Base-by-base conservation (phyloP, 1,140 invertebrate genomes). In the Drosophila murphyi region DNA sequence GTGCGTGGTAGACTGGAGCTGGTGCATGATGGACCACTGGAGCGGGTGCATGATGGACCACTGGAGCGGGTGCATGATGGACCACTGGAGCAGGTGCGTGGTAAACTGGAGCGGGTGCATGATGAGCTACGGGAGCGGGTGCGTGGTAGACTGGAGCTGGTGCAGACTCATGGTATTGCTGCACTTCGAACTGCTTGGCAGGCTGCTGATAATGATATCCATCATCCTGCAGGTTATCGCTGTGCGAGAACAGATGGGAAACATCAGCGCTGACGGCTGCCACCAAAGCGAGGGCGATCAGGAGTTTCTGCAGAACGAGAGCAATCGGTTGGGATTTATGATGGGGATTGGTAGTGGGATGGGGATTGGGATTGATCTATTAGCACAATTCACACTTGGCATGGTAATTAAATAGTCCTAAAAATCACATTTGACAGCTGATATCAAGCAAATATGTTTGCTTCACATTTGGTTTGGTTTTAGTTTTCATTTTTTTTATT, bases 221-320 rank as follows among this genome's bases (percentile, higher is more conserved):
- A 89, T 92, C 90, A 12, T 86, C 90, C 35, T 92, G 87, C 50
- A 91, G 76, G 47, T 91, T 90, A 65, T 91, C 77, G 76, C 90
- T 91, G 72, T 73, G n/a, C 45, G 80, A 82, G 60, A 92, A 92
- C 69, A 92, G 73, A 72, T 92, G 91, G 32, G 88, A 91, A 4
- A 92, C 91, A 64, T 92, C 91, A 62, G 90, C 91, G 35, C 88
- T 87, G 64, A 80, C 91, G 34, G 68, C 90, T 37, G 88, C 90
- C 80, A 92, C 78, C 55, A 92, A 57, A 65, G 91, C 88, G 60
- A 92, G 65, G 8, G 63, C 81, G 59, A 92, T 81, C 52, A 92
- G 61, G 39, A 91, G 45, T 92, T 92, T 91, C 91, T 92, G 75
- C 20, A 89, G 76, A 48, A 39, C 55, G 32, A 51, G 32, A 31